Base-by-base conservation (phyloP, 1,140 invertebrate genomes). In the Apis cerana region DNA sequence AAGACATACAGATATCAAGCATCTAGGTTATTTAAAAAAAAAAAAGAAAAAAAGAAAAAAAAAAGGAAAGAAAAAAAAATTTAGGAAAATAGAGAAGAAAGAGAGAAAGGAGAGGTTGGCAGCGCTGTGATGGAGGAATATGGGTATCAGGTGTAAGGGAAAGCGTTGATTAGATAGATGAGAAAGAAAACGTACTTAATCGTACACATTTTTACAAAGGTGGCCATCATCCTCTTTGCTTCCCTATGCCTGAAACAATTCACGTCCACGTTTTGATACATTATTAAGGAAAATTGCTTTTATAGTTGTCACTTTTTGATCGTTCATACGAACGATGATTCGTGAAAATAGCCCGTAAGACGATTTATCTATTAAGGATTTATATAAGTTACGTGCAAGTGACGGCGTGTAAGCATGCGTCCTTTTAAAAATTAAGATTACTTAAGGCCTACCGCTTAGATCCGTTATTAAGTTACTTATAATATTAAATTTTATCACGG, bases 351-450 rank as follows among this genome's bases (percentile, higher is more conserved):
- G 65, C 62, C 76, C 85, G 68, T 79, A 87, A 82, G 80, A 69
- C n/a, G 67, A 85, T 69, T 85, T 80, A 82, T 71, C 70, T 62
- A 80, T 70, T 89, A 88, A 87, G 85, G 62, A 82, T 80, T 84
- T 84, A 69, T 81, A 50, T 86, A 80, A 85, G 84, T 85, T 89
- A 89, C 76, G 82, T 76, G 77, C 83, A 81, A 84, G 67, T 82
- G 82, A 86, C 58, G 81, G 71, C 58, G 76, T 76, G 62, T 23
- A 87, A 84, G 23, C 77, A 81, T 70, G 68, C 69, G 70, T 75
- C 86, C 75, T 83, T 86, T 88, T 87, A 83, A 72, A 89, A 83
- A 89, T 88, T 90, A 90, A 90, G 89, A 86, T 86, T 90, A 89
- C 59, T 83, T 90, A 90, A 90, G 89, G 80, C 69, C 69, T 61